Evolutionary conservation across 2,113 vertebrate species (phyloP), one percentile per base, ranked within the genome.

Genomic region (Malurus elegans): DNA sequence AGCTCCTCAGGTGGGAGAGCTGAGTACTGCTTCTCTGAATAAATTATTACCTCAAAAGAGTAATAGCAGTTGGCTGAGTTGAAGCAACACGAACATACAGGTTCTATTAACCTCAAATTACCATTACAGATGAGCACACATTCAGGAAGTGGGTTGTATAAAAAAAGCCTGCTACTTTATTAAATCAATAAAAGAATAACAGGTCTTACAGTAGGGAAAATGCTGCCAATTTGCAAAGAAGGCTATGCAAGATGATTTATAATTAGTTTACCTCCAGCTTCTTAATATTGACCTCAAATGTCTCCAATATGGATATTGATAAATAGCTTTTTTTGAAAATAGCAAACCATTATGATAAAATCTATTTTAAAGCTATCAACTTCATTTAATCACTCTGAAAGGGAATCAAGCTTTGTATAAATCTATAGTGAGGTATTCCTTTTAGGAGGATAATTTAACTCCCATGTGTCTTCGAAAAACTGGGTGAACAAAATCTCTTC

Each of bases 21-120:
- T 32, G 16, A 53, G 45, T 66, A 62, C 48, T 69, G 29, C 15
- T 64, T 79, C 28, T 32, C 57, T 82, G 71, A 90, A 71, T 73
- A 88, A 89, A 64, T 61, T 38, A 85, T 88, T 73, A 14, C 76
- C 31, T 56, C 36, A 44, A 60, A 73, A 61, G 17, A 72, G 23
- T 73, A 76, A 87, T 60, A 91, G 26, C 66, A 86, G 60, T n/a
- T 76, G 48, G n/a, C 78, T 54, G 32, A 93, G 42, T 51, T 82
- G 36, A 94, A 83, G 62, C 53, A 92, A 51, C 54, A 36, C 32
- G 80, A 80, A 71, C 15, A 34, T 32, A 53, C 25, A 87, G 56
- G n/a, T 96, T 83, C 74, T 93, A 57, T 94, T 95, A 94, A 86
- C 70, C 67, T 92, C 72, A 64, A 91, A 87, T 92, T 95, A 90